Evolutionary conservation across 1,140 invertebrate species (phyloP).

Genomic region (Aporrectodea caliginosa): DNA sequence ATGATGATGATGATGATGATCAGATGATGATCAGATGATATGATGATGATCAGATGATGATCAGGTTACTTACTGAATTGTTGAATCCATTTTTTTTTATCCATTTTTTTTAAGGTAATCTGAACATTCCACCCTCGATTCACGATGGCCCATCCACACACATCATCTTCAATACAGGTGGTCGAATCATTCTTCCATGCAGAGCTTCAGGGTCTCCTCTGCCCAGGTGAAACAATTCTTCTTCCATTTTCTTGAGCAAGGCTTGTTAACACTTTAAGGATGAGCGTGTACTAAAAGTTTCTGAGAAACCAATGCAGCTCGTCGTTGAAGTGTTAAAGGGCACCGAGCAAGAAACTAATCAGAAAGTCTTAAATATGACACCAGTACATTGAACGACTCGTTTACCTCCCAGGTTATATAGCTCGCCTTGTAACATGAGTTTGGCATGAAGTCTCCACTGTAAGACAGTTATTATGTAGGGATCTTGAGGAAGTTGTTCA

Average conservation of each 20-base stretch:
- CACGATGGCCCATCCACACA: background rate
- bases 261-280: no score
- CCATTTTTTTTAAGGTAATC: background rate
- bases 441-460: no score
- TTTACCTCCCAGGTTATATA: no score
- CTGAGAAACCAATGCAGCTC: no score
- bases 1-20: background rate
- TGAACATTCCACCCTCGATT: background rate
- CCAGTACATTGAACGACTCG: no score
- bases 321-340: background rate
- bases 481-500: no score
- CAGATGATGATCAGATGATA: background rate
- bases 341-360: background rate
- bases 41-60: background rate
- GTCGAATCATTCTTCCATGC: background rate
- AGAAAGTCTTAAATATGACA: no score
- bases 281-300: no score
- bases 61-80: background rate
- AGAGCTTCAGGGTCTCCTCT: background rate
- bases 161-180: background rate
- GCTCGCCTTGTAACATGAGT: no score
- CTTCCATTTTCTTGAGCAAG: no score
- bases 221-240: background rate
- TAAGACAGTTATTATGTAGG: no score
- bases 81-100: background rate